Evolutionary conservation across 2,113 vertebrate genomes (phyloP), one percentile per base, ranked within the genome.

Genomic region (Bos javanicus): DNA sequence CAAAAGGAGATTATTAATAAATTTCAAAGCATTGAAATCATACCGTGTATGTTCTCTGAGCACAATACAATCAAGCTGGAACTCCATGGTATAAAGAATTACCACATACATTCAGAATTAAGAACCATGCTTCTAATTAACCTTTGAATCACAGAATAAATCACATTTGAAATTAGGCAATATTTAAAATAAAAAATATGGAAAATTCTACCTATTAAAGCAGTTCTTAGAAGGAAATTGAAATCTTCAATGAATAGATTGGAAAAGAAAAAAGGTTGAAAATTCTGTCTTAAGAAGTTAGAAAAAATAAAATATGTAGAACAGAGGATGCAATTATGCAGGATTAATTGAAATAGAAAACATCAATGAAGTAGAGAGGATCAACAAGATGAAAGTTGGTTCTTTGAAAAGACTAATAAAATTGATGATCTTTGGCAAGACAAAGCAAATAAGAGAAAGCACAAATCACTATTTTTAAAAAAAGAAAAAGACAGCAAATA

Each of bases 341-440:
- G 23, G 19, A 94, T 95, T 95, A 94, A 95, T 33, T 88, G 93
- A 96, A 95, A 82, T 25, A 81, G 48, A 83, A 95, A 96, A 95
- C 56, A 92, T 85, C 95, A 95, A 17, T 90, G 94, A 67, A 21
- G 9, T 5, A 86, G 43, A 48, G 33, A 81, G 50, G 23, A 28
- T 50, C 59, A 71, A 83, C n/a, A 76, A 87, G 54, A 50, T 50
- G 62, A 94, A 88, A 94, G 64, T 19, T 82, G 54, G 19, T 78
- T 95, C 64, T 97, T 94, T 78, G 81, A 87, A 88, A 64, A 90
- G 94, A 48, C 28, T 83, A 82, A 97, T 91, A 93, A 94, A 96
- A 87, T 48, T 91, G 76, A 96, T 7, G 46, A 71, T 36, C 33
- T 94, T 87, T 76, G 48, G 81, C 36, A 92, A 90, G 67, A 62